Evolutionary conservation across 2,888 invertebrate species (phyloP), one percentile per base, ranked within the genome.

Genomic region (Ormyrus thymus): DNA sequence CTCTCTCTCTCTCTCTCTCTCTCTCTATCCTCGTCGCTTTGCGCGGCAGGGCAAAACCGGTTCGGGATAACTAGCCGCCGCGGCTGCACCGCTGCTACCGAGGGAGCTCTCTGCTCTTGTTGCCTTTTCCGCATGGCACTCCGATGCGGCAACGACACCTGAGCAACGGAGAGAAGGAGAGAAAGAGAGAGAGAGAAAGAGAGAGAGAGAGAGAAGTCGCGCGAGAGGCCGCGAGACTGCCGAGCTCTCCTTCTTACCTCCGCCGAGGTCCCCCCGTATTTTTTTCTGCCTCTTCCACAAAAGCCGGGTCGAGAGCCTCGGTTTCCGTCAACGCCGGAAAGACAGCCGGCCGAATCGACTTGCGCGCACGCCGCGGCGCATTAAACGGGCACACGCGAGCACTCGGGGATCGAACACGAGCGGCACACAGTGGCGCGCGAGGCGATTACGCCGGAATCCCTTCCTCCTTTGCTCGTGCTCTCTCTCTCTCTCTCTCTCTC

Each of bases 61-160:
- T 74, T 74, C 65, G 66, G n/a, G 74, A 59, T 66, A 74, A 74
- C 58, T 45, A 66, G 51, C 66, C 51, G 29, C 29, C 11, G 15
- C 64, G 53, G 46, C 72, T 10, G 59, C 46, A 13, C 11, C 70
- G n/a, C 29, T 29, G 29, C 29, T 29, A 29, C 29, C 29, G 29
- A 29, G 29, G 29, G 72, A 53, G 46, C 48, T 29, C 29, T 29
- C 29, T 29, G 29, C 58, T 58, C 46, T 45, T 4, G 64, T 13
- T 64, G 13, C 64, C 13, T 43, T 64, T 13, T 48, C 13, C 64
- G 64, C 64, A 8, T 48, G 43, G 61, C 45, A 9, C 45, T 11
- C 11, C 11, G 10, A n/a, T 55, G n/a, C n/a, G n/a, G 11, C 6
- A n/a, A 6, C 55, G 55, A 56, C 11, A 56, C 56, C 56, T 11